Evolutionary conservation across 2,888 invertebrate species (phyloP), one percentile per base, ranked within the genome.

Genomic region (Erynnis tages): DNA sequence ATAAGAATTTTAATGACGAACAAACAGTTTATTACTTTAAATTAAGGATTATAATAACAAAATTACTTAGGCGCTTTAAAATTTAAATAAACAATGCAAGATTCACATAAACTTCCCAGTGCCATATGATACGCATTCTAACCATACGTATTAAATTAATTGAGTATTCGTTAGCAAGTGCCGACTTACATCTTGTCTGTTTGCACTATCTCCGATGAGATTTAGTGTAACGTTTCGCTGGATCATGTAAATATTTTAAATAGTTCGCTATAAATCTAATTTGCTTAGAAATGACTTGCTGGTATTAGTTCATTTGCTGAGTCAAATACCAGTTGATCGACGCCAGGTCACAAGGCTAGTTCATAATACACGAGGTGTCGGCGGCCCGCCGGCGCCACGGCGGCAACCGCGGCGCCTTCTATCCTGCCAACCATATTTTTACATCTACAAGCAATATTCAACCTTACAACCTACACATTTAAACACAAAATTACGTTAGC

Each of bases 331-430:
- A 82, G 82, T 84, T 84, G 86, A 85, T 85, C 84, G 82, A 80
- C 80, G 85, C 74, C 86, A 74, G 87, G 87, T 88, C 85, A 83
- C 82, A 78, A 71, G 83, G 81, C 86, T 87, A 86, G 87, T 86
- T 79, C 85, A 87, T 86, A 87, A 86, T 85, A 86, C 85, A 85
- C 84, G 84, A 88, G 85, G 87, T 85, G 87, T 82, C 75, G 80
- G 84, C 87, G 88, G 83, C 88, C 70, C 74, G 84, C 75, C 84
- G 88, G 88, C 88, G 88, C 88, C 88, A 86, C 69, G 76, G 80
- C 76, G 82, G 80, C 79, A 82, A 79, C 60, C 69, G 72, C 77
- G 88, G 88, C 88, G 88, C 88, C 88, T 84, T 69, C 83, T 79
- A 79, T 82, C 87, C 84, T 87, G 81, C 77, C 77, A 73, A 72